These are phyloP conservation scores for Mya arenaria DNA, from an alignment of 1,140 invertebrate species.

Conservation along the genomic window DNA sequence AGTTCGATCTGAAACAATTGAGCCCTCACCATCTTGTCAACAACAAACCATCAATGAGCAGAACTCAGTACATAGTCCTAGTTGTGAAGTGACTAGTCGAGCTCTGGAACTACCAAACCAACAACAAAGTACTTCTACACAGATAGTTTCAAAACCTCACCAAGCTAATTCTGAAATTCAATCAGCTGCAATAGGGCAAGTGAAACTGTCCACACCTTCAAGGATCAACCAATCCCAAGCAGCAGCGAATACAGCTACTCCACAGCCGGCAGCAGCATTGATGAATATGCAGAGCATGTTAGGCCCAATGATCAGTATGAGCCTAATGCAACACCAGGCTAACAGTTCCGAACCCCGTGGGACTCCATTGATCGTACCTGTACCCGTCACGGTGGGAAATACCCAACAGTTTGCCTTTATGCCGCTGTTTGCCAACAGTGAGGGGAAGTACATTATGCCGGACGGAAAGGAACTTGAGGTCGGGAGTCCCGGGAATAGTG, in stretches of 20 bases:
- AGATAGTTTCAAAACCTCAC: too few species aligned
- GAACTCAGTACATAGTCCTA: neutral
- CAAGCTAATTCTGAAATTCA: too few species aligned
- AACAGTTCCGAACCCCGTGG: too few species aligned
- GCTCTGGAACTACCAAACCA: neutral
- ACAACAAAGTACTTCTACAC: neutral
- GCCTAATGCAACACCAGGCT: too few species aligned
- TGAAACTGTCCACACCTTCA: too few species aligned
- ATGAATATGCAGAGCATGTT: too few species aligned
- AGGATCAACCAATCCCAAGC: too few species aligned
- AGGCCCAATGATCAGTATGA: too few species aligned
- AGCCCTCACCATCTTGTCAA: neutral
- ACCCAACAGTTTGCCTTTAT: conserved; percentile 14
- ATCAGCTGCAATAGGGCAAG: too few species aligned
- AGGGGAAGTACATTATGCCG: conserved; percentile 22
- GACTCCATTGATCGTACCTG: neutral
- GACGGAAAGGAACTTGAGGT: conserved; percentile 14
- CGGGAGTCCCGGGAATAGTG: neutral
- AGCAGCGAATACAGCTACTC: too few species aligned
- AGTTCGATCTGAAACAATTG: neutral
- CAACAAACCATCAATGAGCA: neutral
- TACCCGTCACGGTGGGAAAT: neutral
- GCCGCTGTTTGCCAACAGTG: conserved; percentile 8
- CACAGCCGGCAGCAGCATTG: too few species aligned
- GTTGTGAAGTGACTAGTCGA: neutral